Base-by-base conservation (phyloP, 2,113 vertebrate genomes). In the Todiramphus chloris region DNA sequence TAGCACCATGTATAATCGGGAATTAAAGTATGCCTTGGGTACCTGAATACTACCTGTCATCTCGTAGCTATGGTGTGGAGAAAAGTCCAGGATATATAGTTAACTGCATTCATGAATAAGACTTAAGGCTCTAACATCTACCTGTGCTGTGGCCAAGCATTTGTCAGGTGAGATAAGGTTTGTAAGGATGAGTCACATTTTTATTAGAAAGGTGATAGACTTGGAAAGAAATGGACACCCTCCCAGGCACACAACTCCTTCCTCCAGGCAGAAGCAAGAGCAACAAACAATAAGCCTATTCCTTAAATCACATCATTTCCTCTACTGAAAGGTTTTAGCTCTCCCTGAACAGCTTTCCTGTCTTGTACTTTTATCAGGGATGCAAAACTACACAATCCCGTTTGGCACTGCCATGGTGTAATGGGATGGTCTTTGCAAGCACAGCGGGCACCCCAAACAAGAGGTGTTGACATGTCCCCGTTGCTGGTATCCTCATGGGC, bases 401-500 rank as follows among this genome's bases (percentile, higher is more conserved):
- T 58, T 80, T 84, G 48, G 33, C 1, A 1, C 12, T 70, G 33
- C 30, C 5, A 0, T 6, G 10, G 7, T 51, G 30, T 39, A 24
- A 53, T 9, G 58, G 59, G 55, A 60, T 2, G 9, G 67, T 46
- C 70, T 69, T 35, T 81, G 64, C 59, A 74, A 91, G 30, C 25
- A 46, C 37, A 59, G 19, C 4, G 1, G 62, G 30, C 31, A 64
- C 12, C 28, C 55, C 46, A 63, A 50, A 20, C 23, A 72, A 31
- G 53, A 68, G 41, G 25, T 31, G 24, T 18, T 6, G 6, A 6
- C 27, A 8, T 30, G 27, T 72, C 43, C 55, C 78, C 12, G 28
- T 13, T 78, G 17, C 74, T 55, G 59, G 13, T 3, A 2, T 69
- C 41, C 60, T 79, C 14, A 4, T 0, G 0, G 11, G 16, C 79